phyloP scores from a whole-genome alignment of 2,888 invertebrate genomes.

The Micropterix aruncella region DNA sequence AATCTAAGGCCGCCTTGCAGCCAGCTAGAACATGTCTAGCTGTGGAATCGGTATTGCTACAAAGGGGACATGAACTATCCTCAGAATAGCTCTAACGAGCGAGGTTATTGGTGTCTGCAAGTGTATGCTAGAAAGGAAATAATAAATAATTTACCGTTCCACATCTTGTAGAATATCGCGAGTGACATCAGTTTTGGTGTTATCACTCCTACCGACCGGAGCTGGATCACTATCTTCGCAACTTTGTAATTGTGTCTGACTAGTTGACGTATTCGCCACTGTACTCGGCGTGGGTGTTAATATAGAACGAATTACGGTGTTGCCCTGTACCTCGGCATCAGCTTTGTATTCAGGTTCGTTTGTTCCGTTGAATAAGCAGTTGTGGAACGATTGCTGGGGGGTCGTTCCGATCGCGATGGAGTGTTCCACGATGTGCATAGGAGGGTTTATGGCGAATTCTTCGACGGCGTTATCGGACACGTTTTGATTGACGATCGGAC shows the following conservation, averaged over 20 bases:
- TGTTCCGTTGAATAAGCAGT: not conserved
- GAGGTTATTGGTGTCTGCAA: no score
- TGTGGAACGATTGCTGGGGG: not conserved
- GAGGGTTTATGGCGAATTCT: not conserved
- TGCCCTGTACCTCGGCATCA: slow-evolving; percentile 15
- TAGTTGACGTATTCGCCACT: not conserved
- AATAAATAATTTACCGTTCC: slow-evolving; percentile 33
- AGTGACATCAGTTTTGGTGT: slow-evolving; percentile 32
- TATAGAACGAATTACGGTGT: slow-evolving; percentile 21
- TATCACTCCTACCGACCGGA: slow-evolving; percentile 12
- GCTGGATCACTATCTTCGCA: slow-evolving; percentile 1
- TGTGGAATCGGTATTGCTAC: no score
- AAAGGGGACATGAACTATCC: no score
- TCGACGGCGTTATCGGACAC: not conserved
- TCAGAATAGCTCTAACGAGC: no score
- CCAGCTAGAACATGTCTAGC: no score
- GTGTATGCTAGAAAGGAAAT: slow-evolving; percentile 1
- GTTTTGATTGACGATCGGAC: slow-evolving; percentile 16
- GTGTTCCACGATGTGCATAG: not conserved
- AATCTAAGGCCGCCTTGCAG: no score
- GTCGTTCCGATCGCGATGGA: not conserved
- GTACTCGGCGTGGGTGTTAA: slow-evolving; percentile 16
- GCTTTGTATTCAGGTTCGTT: not conserved
- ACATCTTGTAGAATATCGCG: slow-evolving; percentile 53
- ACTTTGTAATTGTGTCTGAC: slow-evolving; percentile 2